These are phyloP conservation scores for Spodoptera picta DNA, from an alignment of 2,888 invertebrate species.

Conservation along the genomic window DNA sequence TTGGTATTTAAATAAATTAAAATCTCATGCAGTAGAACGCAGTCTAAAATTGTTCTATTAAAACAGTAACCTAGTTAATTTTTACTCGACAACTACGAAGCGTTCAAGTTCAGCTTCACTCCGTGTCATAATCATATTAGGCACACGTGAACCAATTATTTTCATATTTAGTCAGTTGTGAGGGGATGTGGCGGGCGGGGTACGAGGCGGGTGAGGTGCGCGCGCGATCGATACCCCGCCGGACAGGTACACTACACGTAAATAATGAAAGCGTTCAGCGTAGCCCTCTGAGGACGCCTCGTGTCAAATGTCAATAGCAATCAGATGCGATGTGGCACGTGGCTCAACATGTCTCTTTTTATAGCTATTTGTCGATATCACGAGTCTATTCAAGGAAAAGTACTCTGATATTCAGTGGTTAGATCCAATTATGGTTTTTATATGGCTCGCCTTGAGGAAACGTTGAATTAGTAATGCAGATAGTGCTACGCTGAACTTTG, in stretches of 20 bases:
- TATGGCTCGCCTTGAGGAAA: slow-evolving; percentile 17
- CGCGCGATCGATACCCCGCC: slow-evolving; percentile 68
- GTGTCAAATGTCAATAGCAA: slow-evolving; percentile 76
- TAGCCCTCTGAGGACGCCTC: slow-evolving; percentile 61
- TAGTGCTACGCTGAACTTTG: slow-evolving; percentile 14
- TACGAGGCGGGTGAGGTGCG: slow-evolving; percentile 58
- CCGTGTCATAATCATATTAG: slow-evolving; percentile 65
- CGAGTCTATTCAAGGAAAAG: slow-evolving; percentile 46
- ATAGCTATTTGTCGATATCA: slow-evolving; percentile 43
- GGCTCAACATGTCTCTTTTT: slow-evolving; percentile 53
- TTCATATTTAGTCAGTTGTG: slow-evolving; percentile 71
- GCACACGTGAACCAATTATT: slow-evolving; percentile 72
- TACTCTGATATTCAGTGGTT: slow-evolving; percentile 33
- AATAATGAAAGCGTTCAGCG: slow-evolving; percentile 81
- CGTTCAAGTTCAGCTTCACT: slow-evolving; percentile 53
- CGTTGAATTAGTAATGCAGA: slow-evolving; percentile 7
- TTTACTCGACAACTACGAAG: slow-evolving; percentile 16
- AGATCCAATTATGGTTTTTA: slow-evolving; percentile 27
- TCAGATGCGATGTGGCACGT: slow-evolving; percentile 61
- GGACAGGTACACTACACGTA: slow-evolving; percentile 77
- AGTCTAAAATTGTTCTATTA: slow-evolving; percentile 18
- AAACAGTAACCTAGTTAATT: slow-evolving; percentile 41
- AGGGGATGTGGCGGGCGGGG: slow-evolving; percentile 61
- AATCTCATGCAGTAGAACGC: slow-evolving; percentile 1
- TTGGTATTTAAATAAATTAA: neutral